These are phyloP conservation scores for Piprites chloris DNA, from an alignment of 2,113 vertebrate species.

Conservation along the genomic window DNA sequence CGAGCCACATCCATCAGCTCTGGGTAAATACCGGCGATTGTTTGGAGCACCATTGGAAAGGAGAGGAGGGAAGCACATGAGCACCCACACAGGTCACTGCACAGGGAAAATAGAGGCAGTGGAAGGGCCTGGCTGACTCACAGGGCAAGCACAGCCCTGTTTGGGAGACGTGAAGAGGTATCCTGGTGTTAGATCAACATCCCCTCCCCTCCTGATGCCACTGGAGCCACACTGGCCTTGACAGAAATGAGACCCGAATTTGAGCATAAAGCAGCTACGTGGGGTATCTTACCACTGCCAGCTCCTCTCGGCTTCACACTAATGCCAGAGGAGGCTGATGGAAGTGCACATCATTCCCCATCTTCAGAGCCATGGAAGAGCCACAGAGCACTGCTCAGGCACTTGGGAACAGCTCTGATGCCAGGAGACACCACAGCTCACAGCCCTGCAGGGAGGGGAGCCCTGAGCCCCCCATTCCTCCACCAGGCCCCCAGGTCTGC, in stretches of 20 bases:
- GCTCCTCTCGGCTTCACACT: background rate
- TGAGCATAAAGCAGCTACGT: background rate
- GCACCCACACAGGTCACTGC: background rate
- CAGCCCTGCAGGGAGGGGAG: background rate
- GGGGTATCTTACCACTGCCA: background rate
- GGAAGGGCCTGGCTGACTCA: background rate
- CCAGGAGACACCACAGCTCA: background rate
- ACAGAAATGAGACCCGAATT: background rate
- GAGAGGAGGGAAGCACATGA: background rate
- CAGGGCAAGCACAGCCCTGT: rapidly evolving
- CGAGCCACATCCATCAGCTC: constrained; percentile 13
- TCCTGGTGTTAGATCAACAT: background rate
- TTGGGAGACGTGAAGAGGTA: background rate
- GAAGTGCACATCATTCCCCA: background rate
- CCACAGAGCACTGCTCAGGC: background rate
- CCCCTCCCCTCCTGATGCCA: rapidly evolving
- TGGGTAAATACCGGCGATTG: background rate
- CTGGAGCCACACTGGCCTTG: background rate
- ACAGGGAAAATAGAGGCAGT: background rate
- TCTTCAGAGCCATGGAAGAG: background rate
- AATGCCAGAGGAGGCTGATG: background rate
- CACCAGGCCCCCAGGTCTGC: background rate
- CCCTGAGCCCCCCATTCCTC: too few species aligned
- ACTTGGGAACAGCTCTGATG: background rate
- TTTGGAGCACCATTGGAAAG: background rate